Percentiles rank a stretch among this genome's conserved stretches.
Conservation (phyloP, 2,113 vertebrate species). For the Neogobius melanostomus region DNA sequence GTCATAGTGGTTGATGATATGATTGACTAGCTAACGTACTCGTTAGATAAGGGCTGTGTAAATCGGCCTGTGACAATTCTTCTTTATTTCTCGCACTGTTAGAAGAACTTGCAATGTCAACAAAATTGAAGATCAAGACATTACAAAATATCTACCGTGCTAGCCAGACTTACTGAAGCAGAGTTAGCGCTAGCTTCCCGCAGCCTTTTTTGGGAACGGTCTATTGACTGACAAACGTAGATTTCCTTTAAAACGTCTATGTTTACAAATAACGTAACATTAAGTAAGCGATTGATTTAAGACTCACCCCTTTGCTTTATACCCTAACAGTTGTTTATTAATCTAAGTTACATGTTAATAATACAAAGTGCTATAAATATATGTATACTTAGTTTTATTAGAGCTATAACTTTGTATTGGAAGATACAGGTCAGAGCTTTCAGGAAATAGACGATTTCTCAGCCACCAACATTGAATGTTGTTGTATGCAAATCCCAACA, state of each 20-base stretch:
- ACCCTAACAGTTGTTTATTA: not conserved
- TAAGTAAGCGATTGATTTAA: slow-evolving; percentile 13
- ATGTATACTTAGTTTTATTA: slow-evolving; percentile 39
- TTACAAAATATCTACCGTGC: not conserved
- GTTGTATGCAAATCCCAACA: not conserved
- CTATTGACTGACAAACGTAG: slow-evolving; percentile 42
- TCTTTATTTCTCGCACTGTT: not conserved
- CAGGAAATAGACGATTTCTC: slow-evolving; percentile 71
- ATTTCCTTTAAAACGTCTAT: slow-evolving; percentile 52
- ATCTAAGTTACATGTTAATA: not conserved
- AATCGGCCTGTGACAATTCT: not conserved
- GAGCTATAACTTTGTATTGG: slow-evolving; percentile 47
- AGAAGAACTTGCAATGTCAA: slow-evolving; percentile 28
- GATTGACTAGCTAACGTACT: slow-evolving; percentile 43
- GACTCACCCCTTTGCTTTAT: not conserved
- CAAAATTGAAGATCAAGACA: slow-evolving; percentile 27
- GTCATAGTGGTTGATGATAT: slow-evolving; percentile 37
- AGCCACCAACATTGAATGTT: slow-evolving; percentile 46
- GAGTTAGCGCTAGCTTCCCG: slow-evolving; percentile 54
- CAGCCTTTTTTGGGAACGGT: slow-evolving; percentile 34
- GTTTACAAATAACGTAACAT: slow-evolving; percentile 53
- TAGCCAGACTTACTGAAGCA: slow-evolving; percentile 17
- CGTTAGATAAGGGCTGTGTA: slow-evolving; percentile 16
- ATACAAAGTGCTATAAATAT: not conserved
- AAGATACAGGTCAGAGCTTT: slow-evolving; percentile 49